phyloP scores from a whole-genome alignment of 2,888 invertebrate species.

The Drosophila robusta region DNA sequence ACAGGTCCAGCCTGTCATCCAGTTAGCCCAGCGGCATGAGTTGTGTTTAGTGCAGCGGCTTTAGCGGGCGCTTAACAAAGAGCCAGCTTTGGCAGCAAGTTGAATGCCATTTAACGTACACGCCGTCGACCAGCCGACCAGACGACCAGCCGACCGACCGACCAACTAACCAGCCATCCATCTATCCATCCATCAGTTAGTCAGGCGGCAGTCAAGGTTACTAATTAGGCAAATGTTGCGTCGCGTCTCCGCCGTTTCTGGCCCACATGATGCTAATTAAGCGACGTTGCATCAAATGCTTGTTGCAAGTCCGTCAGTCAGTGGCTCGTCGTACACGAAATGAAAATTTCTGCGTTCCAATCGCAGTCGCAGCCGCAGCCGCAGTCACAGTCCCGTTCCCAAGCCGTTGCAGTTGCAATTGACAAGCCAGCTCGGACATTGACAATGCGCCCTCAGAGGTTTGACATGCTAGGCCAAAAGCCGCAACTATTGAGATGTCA shows the following conservation, averaged over 20 bases:
- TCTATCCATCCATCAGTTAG: slow-evolving; percentile 40
- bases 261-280: slow-evolving; percentile 70
- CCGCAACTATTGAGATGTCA: slow-evolving; percentile 76
- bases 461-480: slow-evolving; percentile 67
- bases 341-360: slow-evolving; percentile 62
- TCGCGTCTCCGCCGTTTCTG: slow-evolving; percentile 18
- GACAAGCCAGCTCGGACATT: slow-evolving; percentile 70
- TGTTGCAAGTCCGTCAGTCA: slow-evolving; percentile 22
- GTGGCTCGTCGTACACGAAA: slow-evolving; percentile 39
- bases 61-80: slow-evolving; percentile 34
- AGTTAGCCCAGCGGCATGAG: slow-evolving; percentile 27
- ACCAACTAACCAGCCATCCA: slow-evolving; percentile 15
- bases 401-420: slow-evolving; percentile 28
- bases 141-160: slow-evolving; percentile 15
- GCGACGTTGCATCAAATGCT: slow-evolving; percentile 70
- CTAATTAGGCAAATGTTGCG: slow-evolving; percentile 69
- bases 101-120: slow-evolving; percentile 55
- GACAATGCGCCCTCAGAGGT: slow-evolving; percentile 72
- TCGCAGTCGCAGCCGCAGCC: slow-evolving; percentile 1
- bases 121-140: slow-evolving; percentile 10
- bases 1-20: slow-evolving; percentile 10
- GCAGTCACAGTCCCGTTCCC: slow-evolving; percentile 12
- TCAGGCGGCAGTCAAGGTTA: slow-evolving; percentile 66
- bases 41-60: slow-evolving; percentile 38
- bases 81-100: slow-evolving; percentile 42